Conservation (phyloP, 1,140 invertebrate species). For the Caenorhabditis latens region DNA sequence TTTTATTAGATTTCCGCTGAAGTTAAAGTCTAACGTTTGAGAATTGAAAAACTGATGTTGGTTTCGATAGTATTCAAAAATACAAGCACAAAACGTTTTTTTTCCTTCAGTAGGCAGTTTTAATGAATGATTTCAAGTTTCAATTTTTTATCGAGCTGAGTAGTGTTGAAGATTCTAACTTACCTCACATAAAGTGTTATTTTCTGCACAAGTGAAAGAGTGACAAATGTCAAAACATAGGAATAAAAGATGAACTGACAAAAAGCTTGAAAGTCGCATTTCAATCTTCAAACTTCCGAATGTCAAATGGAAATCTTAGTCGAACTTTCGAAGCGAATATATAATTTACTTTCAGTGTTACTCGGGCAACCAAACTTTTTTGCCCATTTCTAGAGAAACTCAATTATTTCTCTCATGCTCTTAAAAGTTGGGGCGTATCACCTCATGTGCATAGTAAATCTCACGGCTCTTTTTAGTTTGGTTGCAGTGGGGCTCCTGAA, state of each 20-base stretch:
- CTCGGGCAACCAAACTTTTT: constrained; percentile 36
- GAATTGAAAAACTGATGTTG: no score
- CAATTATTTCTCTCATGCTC: constrained; percentile 12
- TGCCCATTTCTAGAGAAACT: not conserved
- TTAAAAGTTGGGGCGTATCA: not conserved
- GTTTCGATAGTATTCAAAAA: no score
- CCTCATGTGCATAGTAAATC: not conserved
- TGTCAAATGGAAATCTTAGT: not conserved
- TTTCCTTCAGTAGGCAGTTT: no score
- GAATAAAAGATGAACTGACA: not conserved
- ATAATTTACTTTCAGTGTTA: constrained; percentile 45
- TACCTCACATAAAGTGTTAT: constrained; percentile 12
- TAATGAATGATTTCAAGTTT: no score
- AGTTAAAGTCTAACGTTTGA: no score
- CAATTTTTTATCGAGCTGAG: no score
- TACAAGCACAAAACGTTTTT: no score
- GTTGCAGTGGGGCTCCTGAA: no score
- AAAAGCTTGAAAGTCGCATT: not conserved
- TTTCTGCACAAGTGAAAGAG: not conserved
- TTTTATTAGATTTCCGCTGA: not conserved
- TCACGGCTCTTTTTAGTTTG: not conserved
- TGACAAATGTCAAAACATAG: not conserved
- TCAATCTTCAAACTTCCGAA: no score
- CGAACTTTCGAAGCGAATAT: not conserved
- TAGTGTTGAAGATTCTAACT: not conserved